These are phyloP conservation scores for Notocelia uddmanniana DNA, from an alignment of 2,888 invertebrate species.

Conservation along the genomic window DNA sequence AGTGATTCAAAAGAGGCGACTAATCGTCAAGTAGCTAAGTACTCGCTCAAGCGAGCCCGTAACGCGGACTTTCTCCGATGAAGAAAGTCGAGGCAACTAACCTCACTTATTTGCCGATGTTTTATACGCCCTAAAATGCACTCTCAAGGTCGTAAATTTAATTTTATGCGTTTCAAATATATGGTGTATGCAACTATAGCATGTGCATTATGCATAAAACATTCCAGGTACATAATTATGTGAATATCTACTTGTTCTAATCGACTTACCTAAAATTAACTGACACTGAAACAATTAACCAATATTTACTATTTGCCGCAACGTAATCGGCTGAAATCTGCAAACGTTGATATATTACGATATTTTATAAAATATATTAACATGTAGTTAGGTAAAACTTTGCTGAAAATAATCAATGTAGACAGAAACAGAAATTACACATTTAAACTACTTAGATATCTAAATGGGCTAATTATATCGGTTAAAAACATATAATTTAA, in stretches of 20 bases:
- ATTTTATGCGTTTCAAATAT: slow-evolving; percentile 23
- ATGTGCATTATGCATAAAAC: background rate
- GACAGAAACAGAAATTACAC: too few relatives aligned
- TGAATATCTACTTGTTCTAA: background rate
- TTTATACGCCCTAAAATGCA: slow-evolving; percentile 33
- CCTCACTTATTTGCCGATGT: slow-evolving; percentile 34
- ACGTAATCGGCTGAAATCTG: background rate
- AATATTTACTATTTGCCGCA: background rate
- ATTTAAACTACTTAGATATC: too few relatives aligned
- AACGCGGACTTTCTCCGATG: slow-evolving; percentile 79
- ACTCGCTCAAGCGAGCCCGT: slow-evolving; percentile 53
- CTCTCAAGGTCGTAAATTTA: slow-evolving; percentile 33
- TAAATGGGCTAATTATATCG: too few relatives aligned
- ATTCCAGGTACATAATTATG: background rate
- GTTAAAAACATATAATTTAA: too few relatives aligned
- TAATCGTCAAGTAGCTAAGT: slow-evolving; percentile 50
- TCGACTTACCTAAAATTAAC: background rate
- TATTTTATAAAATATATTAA: too few relatives aligned
- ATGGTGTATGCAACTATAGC: slow-evolving; percentile 1
- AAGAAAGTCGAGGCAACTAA: slow-evolving; percentile 70
- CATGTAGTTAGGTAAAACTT: too few relatives aligned
- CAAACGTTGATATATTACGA: too few relatives aligned
- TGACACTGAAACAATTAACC: background rate
- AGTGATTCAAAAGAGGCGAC: slow-evolving; percentile 49
- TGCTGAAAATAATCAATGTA: too few relatives aligned